Evolutionary conservation across 1,140 invertebrate species (phyloP).

Genomic region (Leptinotarsa defecta): DNA sequence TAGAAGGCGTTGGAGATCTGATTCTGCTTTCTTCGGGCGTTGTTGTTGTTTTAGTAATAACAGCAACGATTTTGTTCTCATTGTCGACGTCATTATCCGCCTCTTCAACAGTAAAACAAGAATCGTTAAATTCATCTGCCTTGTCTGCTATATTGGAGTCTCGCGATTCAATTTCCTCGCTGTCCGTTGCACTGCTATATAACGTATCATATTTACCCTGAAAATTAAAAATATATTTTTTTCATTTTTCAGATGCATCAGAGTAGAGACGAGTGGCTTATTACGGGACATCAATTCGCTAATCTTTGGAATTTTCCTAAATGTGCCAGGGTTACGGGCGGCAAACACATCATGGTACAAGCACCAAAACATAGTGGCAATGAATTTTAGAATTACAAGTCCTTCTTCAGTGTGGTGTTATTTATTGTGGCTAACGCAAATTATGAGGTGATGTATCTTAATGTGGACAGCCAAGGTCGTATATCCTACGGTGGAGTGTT

Average conservation of each 20-base stretch:
- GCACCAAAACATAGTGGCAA: constrained; percentile 38
- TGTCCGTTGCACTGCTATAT: no score
- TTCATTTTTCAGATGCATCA: not conserved
- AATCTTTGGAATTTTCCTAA: no score
- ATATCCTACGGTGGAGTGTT: constrained; percentile 44
- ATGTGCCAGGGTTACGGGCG: no score
- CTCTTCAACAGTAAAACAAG: no score
- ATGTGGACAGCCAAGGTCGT: constrained; percentile 52
- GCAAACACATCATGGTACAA: constrained; percentile 12
- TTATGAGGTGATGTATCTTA: constrained; percentile 48
- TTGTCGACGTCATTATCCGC: no score
- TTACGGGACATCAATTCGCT: not conserved
- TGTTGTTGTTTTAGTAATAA: not conserved
- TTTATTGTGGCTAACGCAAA: constrained; percentile 19
- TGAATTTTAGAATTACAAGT: constrained; percentile 17
- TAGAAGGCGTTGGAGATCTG: not conserved
- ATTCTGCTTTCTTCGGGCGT: not conserved
- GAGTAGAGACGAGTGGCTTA: not conserved
- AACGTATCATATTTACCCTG: not conserved
- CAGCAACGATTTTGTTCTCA: no score
- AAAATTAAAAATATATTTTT: not conserved
- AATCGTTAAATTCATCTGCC: no score
- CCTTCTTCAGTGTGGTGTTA: constrained; percentile 34
- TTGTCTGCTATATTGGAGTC: no score
- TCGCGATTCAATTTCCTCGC: no score